Evolutionary conservation across 2,888 invertebrate genomes (phyloP), one percentile per base, ranked within the genome.

Genomic region (Gortyna flavago): DNA sequence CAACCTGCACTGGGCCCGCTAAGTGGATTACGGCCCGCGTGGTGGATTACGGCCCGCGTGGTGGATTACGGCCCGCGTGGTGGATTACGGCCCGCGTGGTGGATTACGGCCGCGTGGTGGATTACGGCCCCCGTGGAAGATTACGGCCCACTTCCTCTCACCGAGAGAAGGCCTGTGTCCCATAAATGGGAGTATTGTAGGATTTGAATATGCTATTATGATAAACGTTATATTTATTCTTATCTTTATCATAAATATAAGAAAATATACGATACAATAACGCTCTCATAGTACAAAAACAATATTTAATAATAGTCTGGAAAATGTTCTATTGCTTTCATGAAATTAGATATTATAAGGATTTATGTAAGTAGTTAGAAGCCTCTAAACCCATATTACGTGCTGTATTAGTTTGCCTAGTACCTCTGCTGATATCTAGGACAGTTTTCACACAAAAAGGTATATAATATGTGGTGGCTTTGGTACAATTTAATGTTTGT

Each of bases 331-430:
- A 81, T 75, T 79, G 59, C 72, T 74, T 68, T 78, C 72, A 72
- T 85, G 66, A 84, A 66, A 85, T 85, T 82, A 82, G 74, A 75
- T 76, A 79, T 79, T 85, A n/a, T 29, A 29, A 25, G 57, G 72
- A 82, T 82, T 85, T 85, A 85, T 84, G 74, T 61, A 48, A 54
- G 66, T 73, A 72, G 74, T 84, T 81, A 68, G 70, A 84, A 70
- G 59, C 76, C 29, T 38, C 68, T 84, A 76, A 80, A 80, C 66
- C 64, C 69, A 75, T 62, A 75, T 77, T 64, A 77, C 64, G 66
- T 68, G 66, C 41, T 73, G 64, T 73, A 75, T 80, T 74, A 76
- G 83, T 72, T 84, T 80, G 68, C 18, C 38, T 75, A 59, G 61
- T 54, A 57, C 35, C 72, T 67, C 21, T 6, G 21, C 29, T 73